Conservation (phyloP, 2,113 vertebrate species). For the Pseudois nayaur region DNA sequence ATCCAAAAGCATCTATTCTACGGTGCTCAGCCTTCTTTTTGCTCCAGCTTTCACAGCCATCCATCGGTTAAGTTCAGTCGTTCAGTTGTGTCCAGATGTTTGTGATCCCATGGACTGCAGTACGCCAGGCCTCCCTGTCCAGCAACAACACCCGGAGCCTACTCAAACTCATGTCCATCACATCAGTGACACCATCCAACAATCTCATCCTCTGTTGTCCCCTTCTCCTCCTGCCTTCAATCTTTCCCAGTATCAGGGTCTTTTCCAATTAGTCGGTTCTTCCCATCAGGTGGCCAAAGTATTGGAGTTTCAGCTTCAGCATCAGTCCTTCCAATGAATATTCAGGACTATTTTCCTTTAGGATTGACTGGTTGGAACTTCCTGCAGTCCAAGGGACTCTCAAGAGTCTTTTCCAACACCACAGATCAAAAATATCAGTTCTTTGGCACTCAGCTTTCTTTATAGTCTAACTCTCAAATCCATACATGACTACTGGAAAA, state of each 20-base stretch:
- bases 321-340: background rate
- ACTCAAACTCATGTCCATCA: background rate
- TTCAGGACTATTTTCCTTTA: background rate
- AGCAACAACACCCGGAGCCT: background rate
- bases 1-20: background rate
- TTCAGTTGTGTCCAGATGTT: background rate
- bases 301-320: background rate
- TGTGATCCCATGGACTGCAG: accelerated
- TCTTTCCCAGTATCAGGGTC: background rate
- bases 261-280: background rate
- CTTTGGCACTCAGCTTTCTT: background rate
- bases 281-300: background rate
- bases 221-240: background rate
- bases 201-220: background rate
- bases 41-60: background rate
- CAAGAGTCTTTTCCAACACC: background rate
- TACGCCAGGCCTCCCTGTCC: background rate
- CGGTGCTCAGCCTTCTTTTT: background rate
- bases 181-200: background rate
- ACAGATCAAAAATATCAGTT: background rate
- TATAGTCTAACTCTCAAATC: background rate
- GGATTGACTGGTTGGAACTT: background rate
- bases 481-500: background rate
- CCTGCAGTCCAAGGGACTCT: background rate
- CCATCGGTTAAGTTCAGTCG: background rate